Evolutionary conservation across 2,888 invertebrate species (phyloP), one percentile per base, ranked within the genome.

Genomic region (Orthosia gothica): DNA sequence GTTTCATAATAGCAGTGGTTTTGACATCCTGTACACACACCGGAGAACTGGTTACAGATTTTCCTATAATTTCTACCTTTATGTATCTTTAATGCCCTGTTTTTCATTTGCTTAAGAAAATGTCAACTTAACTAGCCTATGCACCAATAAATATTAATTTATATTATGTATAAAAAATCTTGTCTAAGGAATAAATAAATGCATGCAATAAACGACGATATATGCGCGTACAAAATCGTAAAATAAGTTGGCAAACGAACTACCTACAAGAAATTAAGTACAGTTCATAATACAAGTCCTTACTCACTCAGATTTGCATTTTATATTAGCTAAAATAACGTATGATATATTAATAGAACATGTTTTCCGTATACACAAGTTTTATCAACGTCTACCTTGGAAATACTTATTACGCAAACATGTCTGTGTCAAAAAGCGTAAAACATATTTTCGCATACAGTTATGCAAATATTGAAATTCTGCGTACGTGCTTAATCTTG

Each of bases 401-500:
- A 67, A 64, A 58, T 58, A 32, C 32, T 32, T 32, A 58, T 70
- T 70, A 40, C 57, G 61, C 79, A 69, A 74, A 79, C 57, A 32
- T 3, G 13, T 16, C 49, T 52, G 76, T 65, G 57, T 66, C 7
- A 63, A 73, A 67, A 78, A 64, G 18, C 20, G n/a, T 63, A 26
- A 54, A 77, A 67, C n/a, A 54, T 64, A 54, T 67, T 55, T 73
- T 69, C 32, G 61, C 52, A 69, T 40, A 63, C 78, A 55, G 73
- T 74, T 74, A 79, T 47, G 20, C 32, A 68, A 79, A 79, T 68
- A 69, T 49, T 57, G 40, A 50, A 49, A 63, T 62, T 32, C 4
- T 49, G 74, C 13, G 26, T 40, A 74, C 75, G 79, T 79, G 80
- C 66, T 63, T 63, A 58, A 79, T 79, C 76, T 79, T n/a, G 20